Conservation (phyloP, 2,797 vertebrate species). For the Xenentodon cancila region DNA sequence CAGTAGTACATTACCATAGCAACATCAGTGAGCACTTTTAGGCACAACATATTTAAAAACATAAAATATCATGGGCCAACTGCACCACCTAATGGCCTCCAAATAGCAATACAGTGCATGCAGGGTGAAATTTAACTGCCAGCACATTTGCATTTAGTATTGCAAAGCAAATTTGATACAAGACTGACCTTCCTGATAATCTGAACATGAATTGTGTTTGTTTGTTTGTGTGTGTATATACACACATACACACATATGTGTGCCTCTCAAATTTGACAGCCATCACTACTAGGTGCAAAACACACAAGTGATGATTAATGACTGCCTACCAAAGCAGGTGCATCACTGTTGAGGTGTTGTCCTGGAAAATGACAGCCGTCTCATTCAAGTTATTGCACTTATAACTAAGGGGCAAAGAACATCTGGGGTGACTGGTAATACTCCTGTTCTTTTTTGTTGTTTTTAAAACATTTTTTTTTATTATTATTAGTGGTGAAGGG, state of each 20-base stretch:
- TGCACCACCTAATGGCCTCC: conserved; percentile 73
- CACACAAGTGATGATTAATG: conserved; percentile 12
- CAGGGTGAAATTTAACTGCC: neutral
- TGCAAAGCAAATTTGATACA: neutral
- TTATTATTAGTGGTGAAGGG: too few species aligned
- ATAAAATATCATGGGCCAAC: conserved; percentile 49
- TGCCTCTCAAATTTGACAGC: conserved; percentile 1
- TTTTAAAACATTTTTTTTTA: too few species aligned
- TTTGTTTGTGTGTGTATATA: too few species aligned
- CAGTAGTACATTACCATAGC: conserved; percentile 69
- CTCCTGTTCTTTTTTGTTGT: too few species aligned
- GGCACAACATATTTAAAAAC: conserved; percentile 28
- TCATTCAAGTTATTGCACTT: too few species aligned
- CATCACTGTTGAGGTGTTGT: neutral
- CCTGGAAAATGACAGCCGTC: neutral
- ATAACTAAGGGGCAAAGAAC: too few species aligned
- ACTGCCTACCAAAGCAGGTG: neutral
- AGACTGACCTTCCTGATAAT: neutral
- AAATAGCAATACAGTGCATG: conserved; percentile 50
- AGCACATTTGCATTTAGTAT: neutral
- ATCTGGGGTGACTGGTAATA: too few species aligned
- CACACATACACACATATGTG: too few species aligned
- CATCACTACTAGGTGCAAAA: conserved; percentile 4
- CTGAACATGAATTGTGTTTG: neutral
- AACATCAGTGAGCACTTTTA: conserved; percentile 61